Evolutionary conservation across 1,140 invertebrate genomes (phyloP).

Genomic region (Harlomillsia oculata): DNA sequence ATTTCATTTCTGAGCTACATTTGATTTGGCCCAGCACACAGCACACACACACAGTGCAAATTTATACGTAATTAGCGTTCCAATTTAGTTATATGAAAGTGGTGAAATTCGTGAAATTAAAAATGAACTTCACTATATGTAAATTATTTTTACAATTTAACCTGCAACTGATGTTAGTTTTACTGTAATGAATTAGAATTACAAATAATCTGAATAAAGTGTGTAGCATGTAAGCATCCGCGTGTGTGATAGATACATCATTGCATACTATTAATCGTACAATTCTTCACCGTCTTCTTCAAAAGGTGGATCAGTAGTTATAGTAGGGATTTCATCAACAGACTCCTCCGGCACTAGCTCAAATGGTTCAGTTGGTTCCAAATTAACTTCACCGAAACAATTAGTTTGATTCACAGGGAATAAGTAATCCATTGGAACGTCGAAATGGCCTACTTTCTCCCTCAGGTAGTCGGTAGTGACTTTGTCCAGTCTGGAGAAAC

Average conservation of each 20-base stretch:
- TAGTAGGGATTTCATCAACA: background rate
- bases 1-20: no score
- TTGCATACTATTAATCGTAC: background rate
- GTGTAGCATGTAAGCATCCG: no score
- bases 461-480: conserved; percentile 52
- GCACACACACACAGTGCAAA: no score
- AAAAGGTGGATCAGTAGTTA: background rate
- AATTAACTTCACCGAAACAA: conserved; percentile 8
- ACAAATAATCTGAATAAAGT: no score
- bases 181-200: no score
- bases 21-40: no score
- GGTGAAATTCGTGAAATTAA: no score
- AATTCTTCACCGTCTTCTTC: conserved; percentile 3
- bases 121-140: no score
- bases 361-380: background rate
- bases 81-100: no score
- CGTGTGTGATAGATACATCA: background rate
- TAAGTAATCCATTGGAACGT: conserved; percentile 69
- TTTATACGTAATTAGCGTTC: no score
- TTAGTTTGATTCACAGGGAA: conserved; percentile 62
- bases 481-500: conserved; percentile 48
- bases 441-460: conserved; percentile 56
- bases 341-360: background rate
- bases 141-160: no score
- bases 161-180: no score